A percentile compares a stretch with the other conserved stretches of the same genome.
Conservation (phyloP, 2,797 vertebrate genomes). For the Mareca strepera region DNA sequence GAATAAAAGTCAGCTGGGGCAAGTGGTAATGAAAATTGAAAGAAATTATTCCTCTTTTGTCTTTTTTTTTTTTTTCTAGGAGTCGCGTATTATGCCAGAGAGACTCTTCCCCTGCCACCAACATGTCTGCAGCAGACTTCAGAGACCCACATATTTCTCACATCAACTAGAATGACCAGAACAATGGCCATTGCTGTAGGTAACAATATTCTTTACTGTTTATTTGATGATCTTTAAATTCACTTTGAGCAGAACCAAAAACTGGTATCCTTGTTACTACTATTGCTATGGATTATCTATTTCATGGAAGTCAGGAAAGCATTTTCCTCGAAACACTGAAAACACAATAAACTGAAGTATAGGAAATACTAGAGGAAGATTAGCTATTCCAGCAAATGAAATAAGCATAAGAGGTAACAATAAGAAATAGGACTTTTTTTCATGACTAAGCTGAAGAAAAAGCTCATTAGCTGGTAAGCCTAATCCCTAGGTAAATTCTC, state of each 20-base stretch:
- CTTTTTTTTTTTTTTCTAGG: background rate
- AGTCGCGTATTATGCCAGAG: background rate
- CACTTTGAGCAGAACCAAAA: background rate
- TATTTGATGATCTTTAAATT: background rate
- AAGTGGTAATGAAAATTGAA: background rate
- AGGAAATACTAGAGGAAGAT: background rate
- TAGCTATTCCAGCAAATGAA: background rate
- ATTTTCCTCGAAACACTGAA: background rate
- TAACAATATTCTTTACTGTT: background rate
- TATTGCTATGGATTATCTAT: background rate
- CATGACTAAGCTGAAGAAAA: conserved; percentile 27
- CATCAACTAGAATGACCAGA: background rate
- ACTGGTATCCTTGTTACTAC: background rate
- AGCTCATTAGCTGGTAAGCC: background rate
- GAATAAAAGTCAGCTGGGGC: background rate
- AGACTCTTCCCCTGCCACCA: background rate
- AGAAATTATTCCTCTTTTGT: rapidly evolving
- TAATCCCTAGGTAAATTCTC: conserved; percentile 25
- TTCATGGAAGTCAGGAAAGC: background rate
- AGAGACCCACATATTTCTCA: background rate
- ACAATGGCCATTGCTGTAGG: background rate
- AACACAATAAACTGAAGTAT: background rate
- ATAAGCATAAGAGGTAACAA: background rate
- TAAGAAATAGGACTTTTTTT: background rate
- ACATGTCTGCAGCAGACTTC: background rate